phyloP scores from a whole-genome alignment of 1,140 invertebrate genomes.

The Myzus persicae region DNA sequence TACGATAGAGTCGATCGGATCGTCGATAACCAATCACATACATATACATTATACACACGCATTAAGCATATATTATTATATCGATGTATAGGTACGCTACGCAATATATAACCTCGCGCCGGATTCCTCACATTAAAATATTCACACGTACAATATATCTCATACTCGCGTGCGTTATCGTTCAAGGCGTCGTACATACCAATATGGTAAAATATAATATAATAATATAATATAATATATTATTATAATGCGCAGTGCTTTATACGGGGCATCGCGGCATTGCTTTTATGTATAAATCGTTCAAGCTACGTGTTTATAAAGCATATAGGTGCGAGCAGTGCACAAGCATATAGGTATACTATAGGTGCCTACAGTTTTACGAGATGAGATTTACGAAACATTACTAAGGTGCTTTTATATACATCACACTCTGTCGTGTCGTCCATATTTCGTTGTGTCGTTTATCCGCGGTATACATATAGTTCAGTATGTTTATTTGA shows the following conservation, averaged over 20 bases:
- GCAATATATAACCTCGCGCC: background rate
- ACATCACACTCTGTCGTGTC: background rate
- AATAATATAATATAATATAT: no score
- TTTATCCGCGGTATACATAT: background rate
- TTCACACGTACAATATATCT: background rate
- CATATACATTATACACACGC: background rate
- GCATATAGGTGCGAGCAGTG: no score
- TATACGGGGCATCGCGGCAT: background rate
- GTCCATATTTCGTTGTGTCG: background rate
- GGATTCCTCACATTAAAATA: constrained; percentile 14
- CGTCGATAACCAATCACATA: background rate
- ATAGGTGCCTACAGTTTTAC: no score
- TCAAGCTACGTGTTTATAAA: background rate
- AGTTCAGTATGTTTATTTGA: background rate
- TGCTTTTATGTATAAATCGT: background rate
- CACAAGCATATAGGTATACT: no score
- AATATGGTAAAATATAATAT: background rate
- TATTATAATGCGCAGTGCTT: background rate
- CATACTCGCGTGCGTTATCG: background rate
- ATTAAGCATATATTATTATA: background rate
- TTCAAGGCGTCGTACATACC: background rate
- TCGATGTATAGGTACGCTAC: background rate
- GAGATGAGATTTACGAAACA: no score
- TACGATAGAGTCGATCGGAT: background rate
- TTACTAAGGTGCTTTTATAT: no score